These are phyloP conservation scores for Drosophila suzukii DNA, from an alignment of 1,140 invertebrate genomes.

Conservation along the genomic window DNA sequence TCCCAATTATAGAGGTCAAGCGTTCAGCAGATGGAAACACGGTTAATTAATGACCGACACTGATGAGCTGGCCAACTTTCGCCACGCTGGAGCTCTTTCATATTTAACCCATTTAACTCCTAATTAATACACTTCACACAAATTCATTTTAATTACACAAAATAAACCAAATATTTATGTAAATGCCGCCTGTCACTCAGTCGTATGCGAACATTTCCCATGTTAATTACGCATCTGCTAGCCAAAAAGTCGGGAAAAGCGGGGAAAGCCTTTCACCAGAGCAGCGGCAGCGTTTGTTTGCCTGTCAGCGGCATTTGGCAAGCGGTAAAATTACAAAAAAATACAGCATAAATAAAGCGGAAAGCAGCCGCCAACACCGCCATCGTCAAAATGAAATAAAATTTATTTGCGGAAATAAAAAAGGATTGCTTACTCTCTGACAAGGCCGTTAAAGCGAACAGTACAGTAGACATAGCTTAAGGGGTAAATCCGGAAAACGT, in stretches of 20 bases:
- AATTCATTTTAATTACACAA: constrained; percentile 82
- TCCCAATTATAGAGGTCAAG: constrained; percentile 47
- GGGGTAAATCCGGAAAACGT: constrained; percentile 6
- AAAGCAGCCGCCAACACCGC: constrained; percentile 36
- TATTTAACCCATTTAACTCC: constrained; percentile 81
- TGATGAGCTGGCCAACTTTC: constrained; percentile 34
- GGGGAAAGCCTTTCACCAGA: constrained; percentile 22
- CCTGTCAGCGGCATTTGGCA: constrained; percentile 73
- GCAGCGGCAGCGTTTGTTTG: constrained; percentile 42
- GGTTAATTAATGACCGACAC: constrained; percentile 64
- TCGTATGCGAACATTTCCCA: constrained; percentile 36
- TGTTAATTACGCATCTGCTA: constrained; percentile 68
- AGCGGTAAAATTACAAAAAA: constrained; percentile 44
- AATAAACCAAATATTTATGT: constrained; percentile 81
- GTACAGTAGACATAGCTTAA: constrained; percentile 63
- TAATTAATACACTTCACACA: constrained; percentile 82
- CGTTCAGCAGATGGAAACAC: constrained; percentile 38
- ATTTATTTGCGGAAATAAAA: constrained; percentile 73
- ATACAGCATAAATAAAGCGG: constrained; percentile 43
- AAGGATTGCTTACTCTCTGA: constrained; percentile 57
- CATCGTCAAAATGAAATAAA: constrained; percentile 73
- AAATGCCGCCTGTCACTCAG: constrained; percentile 53
- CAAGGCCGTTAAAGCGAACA: constrained; percentile 42
- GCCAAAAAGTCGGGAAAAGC: constrained; percentile 24
- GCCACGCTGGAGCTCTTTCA: constrained; percentile 26